Conservation (phyloP, 2,797 vertebrate genomes). For the Selene dorsalis region DNA sequence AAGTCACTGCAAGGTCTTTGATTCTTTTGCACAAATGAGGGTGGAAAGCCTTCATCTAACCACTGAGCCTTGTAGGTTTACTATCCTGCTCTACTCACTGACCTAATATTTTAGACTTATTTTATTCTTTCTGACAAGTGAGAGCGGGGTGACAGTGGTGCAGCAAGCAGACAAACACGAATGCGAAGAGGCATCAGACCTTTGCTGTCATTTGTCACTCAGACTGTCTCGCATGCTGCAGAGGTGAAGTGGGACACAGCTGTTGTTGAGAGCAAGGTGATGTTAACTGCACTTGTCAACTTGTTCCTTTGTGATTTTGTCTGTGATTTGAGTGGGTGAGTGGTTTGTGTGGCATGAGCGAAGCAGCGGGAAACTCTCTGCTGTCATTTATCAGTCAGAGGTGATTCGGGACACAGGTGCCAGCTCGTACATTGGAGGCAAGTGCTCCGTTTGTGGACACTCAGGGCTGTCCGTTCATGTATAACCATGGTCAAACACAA, state of each 20-base stretch:
- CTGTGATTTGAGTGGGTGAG: slow-evolving; percentile 46
- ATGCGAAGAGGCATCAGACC: slow-evolving; percentile 51
- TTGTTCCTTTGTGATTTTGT: slow-evolving; percentile 56
- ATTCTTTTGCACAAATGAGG: background rate
- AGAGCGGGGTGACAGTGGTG: slow-evolving; percentile 17
- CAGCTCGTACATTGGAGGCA: slow-evolving; percentile 24
- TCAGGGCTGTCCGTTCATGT: slow-evolving; percentile 28
- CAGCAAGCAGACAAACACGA: slow-evolving; percentile 42
- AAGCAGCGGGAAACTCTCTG: slow-evolving; percentile 44
- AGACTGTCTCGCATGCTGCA: slow-evolving; percentile 44
- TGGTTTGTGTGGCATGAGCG: slow-evolving; percentile 14
- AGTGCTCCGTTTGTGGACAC: slow-evolving; percentile 35
- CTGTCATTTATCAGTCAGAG: slow-evolving; percentile 72
- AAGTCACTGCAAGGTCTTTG: background rate
- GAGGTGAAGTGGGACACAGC: slow-evolving; percentile 69
- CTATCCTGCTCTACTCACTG: background rate
- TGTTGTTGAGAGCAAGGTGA: slow-evolving; percentile 67
- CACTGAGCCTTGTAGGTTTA: slow-evolving; percentile 20
- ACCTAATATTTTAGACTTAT: slow-evolving; percentile 31
- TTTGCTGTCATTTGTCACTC: slow-evolving; percentile 74
- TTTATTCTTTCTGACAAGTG: slow-evolving; percentile 10
- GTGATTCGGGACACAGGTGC: slow-evolving; percentile 51
- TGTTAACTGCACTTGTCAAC: slow-evolving; percentile 72
- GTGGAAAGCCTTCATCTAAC: slow-evolving; percentile 18
- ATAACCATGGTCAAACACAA: slow-evolving; percentile 34